Evolutionary conservation across 2,113 vertebrate genomes (phyloP).

Genomic region (Vireo altiloquus): DNA sequence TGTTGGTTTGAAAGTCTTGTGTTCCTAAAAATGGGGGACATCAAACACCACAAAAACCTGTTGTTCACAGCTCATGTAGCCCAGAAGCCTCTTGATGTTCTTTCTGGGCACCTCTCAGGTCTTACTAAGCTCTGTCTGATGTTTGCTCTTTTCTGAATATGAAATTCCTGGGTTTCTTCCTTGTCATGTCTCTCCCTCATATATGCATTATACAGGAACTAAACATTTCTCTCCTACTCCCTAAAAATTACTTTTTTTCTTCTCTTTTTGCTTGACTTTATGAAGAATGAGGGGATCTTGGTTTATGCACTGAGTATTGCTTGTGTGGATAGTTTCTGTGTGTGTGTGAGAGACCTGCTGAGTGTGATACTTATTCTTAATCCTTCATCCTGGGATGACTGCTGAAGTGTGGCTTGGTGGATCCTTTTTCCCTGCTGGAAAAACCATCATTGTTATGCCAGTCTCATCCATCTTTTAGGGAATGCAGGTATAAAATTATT

Average conservation of each 20-base stretch:
- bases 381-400: not conserved
- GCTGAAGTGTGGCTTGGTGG: conserved; percentile 21
- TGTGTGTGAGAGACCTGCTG: not conserved
- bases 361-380: not conserved
- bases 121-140: not conserved
- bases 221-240: not conserved
- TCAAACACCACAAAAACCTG: not conserved
- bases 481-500: conserved; percentile 65
- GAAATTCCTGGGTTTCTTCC: not conserved
- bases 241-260: not conserved
- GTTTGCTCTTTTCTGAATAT: not conserved
- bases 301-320: not conserved
- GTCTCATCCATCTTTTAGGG: conserved; percentile 56
- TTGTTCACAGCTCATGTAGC: not conserved
- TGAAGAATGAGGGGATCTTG: not conserved
- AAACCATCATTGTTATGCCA: conserved; percentile 7
- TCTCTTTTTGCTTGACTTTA: not conserved
- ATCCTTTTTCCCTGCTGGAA: conserved; percentile 36
- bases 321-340: not conserved
- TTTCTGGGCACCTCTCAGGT: not conserved
- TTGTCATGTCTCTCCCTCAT: not conserved
- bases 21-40: not conserved
- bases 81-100: not conserved
- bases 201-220: not conserved
- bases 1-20: not conserved